Evolutionary conservation across 2,113 vertebrate genomes (phyloP).

Genomic region (Fulica atra): DNA sequence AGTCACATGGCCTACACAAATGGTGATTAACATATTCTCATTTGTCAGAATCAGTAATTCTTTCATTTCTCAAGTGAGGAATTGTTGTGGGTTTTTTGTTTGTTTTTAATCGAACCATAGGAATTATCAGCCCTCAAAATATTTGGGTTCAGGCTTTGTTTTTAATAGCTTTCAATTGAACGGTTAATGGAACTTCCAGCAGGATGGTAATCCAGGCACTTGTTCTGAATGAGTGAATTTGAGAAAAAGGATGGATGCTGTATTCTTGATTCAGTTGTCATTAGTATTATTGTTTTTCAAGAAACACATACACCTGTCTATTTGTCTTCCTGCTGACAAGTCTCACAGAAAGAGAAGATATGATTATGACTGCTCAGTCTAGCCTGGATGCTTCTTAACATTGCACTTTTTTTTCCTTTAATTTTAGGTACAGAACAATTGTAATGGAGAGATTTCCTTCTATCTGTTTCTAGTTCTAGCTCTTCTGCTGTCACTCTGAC

Average conservation of each 20-base stretch:
- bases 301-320: neutral
- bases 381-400: neutral
- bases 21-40: neutral
- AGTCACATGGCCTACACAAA: neutral
- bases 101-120: neutral
- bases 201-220: accelerated
- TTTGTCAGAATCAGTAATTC: neutral
- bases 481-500: neutral
- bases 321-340: neutral
- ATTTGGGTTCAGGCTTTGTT: accelerated
- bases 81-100: accelerated
- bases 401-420: neutral
- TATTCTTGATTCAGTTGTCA: neutral
- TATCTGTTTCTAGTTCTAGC: slow-evolving; percentile 13
- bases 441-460: neutral
- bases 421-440: slow-evolving; percentile 2
- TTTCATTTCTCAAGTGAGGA: neutral
- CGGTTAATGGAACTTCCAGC: neutral
- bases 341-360: neutral
- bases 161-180: neutral
- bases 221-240: neutral
- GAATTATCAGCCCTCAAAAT: neutral
- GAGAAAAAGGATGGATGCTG: neutral
- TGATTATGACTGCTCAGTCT: neutral
- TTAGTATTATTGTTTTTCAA: neutral